Evolutionary conservation across 2,797 vertebrate genomes (phyloP).

Genomic region (Phylloscopus collybita): DNA sequence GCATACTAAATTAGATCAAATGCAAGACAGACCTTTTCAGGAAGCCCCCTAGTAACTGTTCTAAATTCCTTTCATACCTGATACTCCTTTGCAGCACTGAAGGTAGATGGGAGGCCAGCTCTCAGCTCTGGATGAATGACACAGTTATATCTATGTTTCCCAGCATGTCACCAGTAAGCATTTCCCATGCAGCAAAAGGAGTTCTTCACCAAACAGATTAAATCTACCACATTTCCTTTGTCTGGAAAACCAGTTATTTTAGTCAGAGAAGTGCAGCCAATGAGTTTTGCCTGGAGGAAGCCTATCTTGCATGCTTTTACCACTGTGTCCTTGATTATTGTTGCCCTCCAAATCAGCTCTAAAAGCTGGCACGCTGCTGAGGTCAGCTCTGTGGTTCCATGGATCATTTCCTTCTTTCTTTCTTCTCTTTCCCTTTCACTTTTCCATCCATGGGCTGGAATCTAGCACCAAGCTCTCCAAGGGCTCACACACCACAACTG

Average conservation of each 20-base stretch:
- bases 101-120: background rate
- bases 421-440: background rate
- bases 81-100: background rate
- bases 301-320: background rate
- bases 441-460: background rate
- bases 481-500: background rate
- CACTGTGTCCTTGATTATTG: background rate
- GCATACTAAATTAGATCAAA: background rate
- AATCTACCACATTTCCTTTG: background rate
- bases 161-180: background rate
- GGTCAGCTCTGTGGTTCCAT: background rate
- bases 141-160: background rate
- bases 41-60: background rate
- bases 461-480: background rate
- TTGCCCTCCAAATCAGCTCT: background rate
- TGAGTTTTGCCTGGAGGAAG: constrained; percentile 13
- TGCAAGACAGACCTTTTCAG: background rate
- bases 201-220: background rate
- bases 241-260: constrained; percentile 26
- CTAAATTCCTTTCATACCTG: background rate
- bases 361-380: background rate
- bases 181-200: background rate
- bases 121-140: background rate
- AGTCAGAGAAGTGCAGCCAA: background rate
- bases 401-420: background rate